Percentiles rank a stretch among this genome's conserved stretches.
phyloP scores from a whole-genome alignment of 2,113 vertebrate genomes.

The Protomyctophum bolini region DNA sequence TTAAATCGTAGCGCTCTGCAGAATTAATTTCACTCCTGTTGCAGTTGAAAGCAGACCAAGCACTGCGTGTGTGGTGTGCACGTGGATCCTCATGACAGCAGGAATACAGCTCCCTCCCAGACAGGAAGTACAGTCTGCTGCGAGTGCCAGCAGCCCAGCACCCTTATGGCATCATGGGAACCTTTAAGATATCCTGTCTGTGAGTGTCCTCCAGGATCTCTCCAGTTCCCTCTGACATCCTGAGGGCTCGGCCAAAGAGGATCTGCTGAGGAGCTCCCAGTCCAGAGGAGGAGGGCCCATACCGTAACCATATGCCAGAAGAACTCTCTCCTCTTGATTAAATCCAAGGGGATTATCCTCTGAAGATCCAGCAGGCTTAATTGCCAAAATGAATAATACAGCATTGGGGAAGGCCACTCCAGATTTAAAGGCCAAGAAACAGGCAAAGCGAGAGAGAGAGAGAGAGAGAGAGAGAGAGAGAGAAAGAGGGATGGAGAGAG shows the following conservation, averaged over 20 bases:
- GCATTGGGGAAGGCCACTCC: slow-evolving; percentile 23
- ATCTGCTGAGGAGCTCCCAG: slow-evolving; percentile 57
- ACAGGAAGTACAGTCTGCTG: slow-evolving; percentile 37
- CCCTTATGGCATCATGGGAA: slow-evolving; percentile 34
- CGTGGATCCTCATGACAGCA: not conserved
- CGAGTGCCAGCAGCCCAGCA: slow-evolving; percentile 39
- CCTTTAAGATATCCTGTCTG: slow-evolving; percentile 38
- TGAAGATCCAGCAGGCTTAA: slow-evolving; percentile 40
- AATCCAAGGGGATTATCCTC: slow-evolving; percentile 57
- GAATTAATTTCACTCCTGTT: not conserved
- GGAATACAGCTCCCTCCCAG: not conserved
- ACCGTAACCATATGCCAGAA: slow-evolving; percentile 38
- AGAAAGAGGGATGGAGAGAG: slow-evolving; percentile 2
- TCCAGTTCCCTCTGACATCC: slow-evolving; percentile 49
- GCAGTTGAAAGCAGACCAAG: not conserved
- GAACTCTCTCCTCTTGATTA: slow-evolving; percentile 49
- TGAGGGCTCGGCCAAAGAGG: slow-evolving; percentile 50
- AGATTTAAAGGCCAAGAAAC: not conserved
- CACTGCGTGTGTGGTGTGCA: not conserved
- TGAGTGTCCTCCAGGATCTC: slow-evolving; percentile 41
- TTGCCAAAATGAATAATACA: slow-evolving; percentile 47
- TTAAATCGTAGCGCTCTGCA: not conserved
- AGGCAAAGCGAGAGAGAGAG: slow-evolving; percentile 11
- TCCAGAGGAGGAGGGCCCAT: slow-evolving; percentile 52
- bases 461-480: not conserved